Conservation (phyloP, 2,797 vertebrate species). For the Bradypodion pumilum region DNA sequence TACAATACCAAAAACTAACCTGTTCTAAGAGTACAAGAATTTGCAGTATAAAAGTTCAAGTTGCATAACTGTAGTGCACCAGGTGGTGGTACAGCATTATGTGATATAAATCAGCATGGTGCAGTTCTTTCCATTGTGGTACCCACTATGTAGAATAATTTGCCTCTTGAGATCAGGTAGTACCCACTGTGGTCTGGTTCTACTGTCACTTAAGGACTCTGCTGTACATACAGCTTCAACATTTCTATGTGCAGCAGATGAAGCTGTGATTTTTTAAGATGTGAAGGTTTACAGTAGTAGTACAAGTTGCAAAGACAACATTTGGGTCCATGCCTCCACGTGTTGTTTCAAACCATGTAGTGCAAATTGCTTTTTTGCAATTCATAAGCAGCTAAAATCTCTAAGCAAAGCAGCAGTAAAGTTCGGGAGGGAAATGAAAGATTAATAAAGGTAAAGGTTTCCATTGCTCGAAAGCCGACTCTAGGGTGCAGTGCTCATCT, state of each 20-base stretch:
- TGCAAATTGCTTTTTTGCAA: slow-evolving; percentile 63
- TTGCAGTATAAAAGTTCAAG: neutral
- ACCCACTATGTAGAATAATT: no score
- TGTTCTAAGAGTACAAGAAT: neutral
- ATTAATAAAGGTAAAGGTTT: no score
- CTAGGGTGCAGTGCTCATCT: no score
- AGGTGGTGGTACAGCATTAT: no score
- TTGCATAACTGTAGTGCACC: no score
- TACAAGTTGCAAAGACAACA: slow-evolving; percentile 28
- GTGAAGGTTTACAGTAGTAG: slow-evolving; percentile 43
- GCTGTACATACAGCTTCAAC: neutral
- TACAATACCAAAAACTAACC: neutral
- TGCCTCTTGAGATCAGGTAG: no score
- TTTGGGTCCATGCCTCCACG: slow-evolving; percentile 56
- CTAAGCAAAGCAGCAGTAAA: slow-evolving; percentile 49
- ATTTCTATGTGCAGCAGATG: slow-evolving; percentile 33
- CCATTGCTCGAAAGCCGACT: no score
- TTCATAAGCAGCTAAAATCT: slow-evolving; percentile 66
- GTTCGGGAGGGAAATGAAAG: slow-evolving; percentile 63
- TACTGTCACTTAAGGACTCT: no score
- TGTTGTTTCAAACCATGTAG: slow-evolving; percentile 52
- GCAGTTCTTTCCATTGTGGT: neutral
- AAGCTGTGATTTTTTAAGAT: slow-evolving; percentile 36
- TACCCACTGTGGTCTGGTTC: no score
- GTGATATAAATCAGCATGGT: no score